Conservation (phyloP, 1,140 invertebrate genomes). For the Magallana angulata region DNA sequence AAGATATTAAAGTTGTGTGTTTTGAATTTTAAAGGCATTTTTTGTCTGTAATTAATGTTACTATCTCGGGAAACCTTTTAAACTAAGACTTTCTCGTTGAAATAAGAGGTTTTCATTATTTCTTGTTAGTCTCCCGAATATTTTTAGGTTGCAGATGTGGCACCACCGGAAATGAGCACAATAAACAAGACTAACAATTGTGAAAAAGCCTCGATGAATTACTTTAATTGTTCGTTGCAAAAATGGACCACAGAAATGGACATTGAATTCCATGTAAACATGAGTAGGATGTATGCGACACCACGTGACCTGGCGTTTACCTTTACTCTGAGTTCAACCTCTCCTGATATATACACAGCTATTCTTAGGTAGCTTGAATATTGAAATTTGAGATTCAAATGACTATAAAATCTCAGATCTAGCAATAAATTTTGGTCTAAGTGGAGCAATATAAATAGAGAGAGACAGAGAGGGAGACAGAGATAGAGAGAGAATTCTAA, state of each 20-base stretch:
- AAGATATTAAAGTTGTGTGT: neutral
- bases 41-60: too few species aligned
- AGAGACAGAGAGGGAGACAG: too few species aligned
- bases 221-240: slow-evolving; percentile 1
- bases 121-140: too few species aligned
- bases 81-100: neutral
- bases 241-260: neutral
- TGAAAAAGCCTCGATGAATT: neutral
- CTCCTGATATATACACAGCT: neutral
- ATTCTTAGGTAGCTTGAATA: neutral
- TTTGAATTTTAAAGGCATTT: neutral
- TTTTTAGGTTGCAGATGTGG: neutral
- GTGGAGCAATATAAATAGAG: too few species aligned
- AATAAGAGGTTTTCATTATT: too few species aligned
- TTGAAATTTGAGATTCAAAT: too few species aligned
- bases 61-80: neutral
- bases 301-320: neutral
- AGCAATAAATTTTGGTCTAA: too few species aligned
- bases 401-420: too few species aligned
- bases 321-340: neutral
- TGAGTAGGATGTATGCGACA: neutral
- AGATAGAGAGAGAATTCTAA: too few species aligned
- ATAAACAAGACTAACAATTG: neutral
- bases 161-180: neutral
- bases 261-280: neutral